phyloP scores from a whole-genome alignment of 37 sponge, comb jelly and placozoan genomes.

The Aphrocallistes beatrix region DNA sequence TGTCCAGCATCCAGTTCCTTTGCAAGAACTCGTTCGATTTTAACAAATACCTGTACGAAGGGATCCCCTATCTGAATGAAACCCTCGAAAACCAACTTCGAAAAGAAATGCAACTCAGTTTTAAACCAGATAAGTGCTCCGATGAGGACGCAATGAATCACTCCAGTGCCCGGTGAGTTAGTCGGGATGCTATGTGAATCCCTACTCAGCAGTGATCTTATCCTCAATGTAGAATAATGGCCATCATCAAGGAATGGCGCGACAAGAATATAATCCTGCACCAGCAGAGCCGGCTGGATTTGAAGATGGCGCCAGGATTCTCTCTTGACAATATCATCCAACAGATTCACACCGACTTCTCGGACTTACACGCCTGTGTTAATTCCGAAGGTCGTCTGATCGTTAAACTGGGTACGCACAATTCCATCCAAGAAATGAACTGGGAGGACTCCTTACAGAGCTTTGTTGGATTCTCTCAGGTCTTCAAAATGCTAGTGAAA shows the following conservation, averaged over 20 bases:
- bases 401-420: not conserved
- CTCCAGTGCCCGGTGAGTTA: not conserved
- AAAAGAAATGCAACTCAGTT: not conserved
- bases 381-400: not conserved
- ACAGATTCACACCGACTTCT: not conserved
- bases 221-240: not conserved
- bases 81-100: not conserved
- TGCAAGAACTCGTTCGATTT: slow-evolving; percentile 48
- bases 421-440: not conserved
- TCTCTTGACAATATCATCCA: not conserved
- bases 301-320: not conserved
- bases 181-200: not conserved
- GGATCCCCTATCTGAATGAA: slow-evolving; percentile 43
- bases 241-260: not conserved
- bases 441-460: not conserved
- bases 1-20: slow-evolving; percentile 44
- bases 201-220: not conserved
- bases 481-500: slow-evolving; percentile 36
- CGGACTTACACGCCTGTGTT: not conserved
- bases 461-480: slow-evolving; percentile 33
- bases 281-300: not conserved
- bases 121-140: not conserved
- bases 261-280: not conserved
- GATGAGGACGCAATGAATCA: not conserved
- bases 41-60: slow-evolving; percentile 43